Evolutionary conservation across 1,140 invertebrate species (phyloP).

Genomic region (Aricia agestis): DNA sequence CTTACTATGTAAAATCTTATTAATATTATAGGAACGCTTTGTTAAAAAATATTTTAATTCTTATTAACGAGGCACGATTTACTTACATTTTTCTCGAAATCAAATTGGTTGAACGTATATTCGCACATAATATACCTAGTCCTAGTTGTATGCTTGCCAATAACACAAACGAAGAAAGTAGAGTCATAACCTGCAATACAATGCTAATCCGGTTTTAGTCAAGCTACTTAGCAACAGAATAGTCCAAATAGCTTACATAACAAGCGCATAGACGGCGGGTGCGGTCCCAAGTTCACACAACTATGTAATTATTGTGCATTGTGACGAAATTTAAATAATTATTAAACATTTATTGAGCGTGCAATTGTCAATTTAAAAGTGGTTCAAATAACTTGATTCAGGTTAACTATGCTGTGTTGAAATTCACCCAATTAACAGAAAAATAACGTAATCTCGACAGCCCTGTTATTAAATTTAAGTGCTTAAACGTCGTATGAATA

Average conservation of each 20-base stretch:
- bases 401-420: constrained; percentile 11
- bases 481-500: neutral
- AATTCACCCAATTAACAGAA: constrained; percentile 12
- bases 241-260: neutral
- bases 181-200: neutral
- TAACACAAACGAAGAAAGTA: too few species aligned
- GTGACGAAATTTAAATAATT: constrained; percentile 10
- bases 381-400: constrained; percentile 10
- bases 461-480: neutral
- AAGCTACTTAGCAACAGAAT: neutral
- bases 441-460: constrained; percentile 10
- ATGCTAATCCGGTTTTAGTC: neutral
- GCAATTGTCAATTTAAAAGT: constrained; percentile 12
- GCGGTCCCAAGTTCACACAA: neutral
- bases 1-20: too few species aligned
- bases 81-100: too few species aligned
- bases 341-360: neutral
- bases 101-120: too few species aligned
- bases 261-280: neutral
- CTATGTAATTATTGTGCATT: constrained; percentile 11
- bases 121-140: too few species aligned
- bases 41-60: too few species aligned
- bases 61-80: too few species aligned
- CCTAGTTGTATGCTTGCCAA: too few species aligned
- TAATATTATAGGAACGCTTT: too few species aligned